Conservation (phyloP, 1,140 invertebrate genomes). For the Platorchestia sp. region DNA sequence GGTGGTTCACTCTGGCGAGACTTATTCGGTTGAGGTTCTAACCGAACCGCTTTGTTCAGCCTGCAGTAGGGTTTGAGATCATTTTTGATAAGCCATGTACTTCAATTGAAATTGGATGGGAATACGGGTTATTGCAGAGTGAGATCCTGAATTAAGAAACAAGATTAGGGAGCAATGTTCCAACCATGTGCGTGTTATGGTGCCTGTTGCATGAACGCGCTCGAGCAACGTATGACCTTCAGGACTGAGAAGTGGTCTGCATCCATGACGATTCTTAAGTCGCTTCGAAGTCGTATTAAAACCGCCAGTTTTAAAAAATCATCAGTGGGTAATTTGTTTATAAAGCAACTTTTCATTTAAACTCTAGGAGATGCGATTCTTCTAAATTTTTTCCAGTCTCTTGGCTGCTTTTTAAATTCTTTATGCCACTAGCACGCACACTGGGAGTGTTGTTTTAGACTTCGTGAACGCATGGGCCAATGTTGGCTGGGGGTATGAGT, state of each 20-base stretch:
- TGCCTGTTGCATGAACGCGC: slow-evolving; percentile 30
- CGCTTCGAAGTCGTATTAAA: background rate
- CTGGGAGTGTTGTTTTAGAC: background rate
- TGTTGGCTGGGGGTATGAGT: slow-evolving; percentile 51
- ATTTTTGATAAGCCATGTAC: background rate
- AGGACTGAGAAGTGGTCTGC: slow-evolving; percentile 42
- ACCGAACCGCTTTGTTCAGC: background rate
- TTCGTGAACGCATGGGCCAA: slow-evolving; percentile 17
- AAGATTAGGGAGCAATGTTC: background rate
- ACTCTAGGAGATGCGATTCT: background rate
- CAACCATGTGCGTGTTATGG: background rate
- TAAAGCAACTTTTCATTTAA: background rate
- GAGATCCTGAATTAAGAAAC: background rate
- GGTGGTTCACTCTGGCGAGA: background rate
- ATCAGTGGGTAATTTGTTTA: background rate
- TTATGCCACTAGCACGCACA: background rate
- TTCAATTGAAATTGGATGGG: background rate
- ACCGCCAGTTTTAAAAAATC: background rate
- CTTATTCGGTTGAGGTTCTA: background rate
- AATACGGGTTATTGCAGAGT: background rate
- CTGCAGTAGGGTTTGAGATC: background rate
- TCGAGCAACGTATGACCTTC: slow-evolving; percentile 40
- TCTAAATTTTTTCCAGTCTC: background rate
- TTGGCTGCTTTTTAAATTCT: background rate
- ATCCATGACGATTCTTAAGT: slow-evolving; percentile 20